phyloP scores from a whole-genome alignment of 2,888 invertebrate genomes.

The Heliconius sara region DNA sequence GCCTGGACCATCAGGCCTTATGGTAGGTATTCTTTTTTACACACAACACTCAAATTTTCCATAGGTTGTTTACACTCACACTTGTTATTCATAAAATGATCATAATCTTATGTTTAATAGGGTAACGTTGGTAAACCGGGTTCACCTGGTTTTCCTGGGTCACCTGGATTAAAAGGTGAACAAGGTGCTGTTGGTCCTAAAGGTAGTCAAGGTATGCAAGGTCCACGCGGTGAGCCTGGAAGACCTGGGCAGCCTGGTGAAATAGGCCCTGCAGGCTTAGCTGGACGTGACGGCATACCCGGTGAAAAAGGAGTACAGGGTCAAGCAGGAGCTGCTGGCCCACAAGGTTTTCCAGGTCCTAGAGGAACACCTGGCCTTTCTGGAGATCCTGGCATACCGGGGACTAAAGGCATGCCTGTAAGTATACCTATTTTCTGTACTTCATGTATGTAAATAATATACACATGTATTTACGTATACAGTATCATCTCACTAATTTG shows the following conservation, averaged over 20 bases:
- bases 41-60: not conserved
- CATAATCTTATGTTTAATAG: conserved; percentile 61
- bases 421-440: conserved; percentile 48
- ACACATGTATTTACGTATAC: no score
- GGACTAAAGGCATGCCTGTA: conserved; percentile 90
- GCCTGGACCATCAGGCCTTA: conserved; percentile 89
- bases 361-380: conserved; percentile 90
- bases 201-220: conserved; percentile 92
- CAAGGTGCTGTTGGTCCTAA: conserved; percentile 89
- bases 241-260: conserved; percentile 91
- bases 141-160: conserved; percentile 93
- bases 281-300: conserved; percentile 91
- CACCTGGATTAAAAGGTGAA: conserved; percentile 92
- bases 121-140: conserved; percentile 93
- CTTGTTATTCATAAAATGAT: not conserved
- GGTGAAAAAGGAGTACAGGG: conserved; percentile 93
- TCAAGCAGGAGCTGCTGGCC: conserved; percentile 87
- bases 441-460: not conserved
- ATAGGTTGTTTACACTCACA: not conserved
- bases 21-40: conserved; percentile 73
- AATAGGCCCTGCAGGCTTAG: conserved; percentile 87
- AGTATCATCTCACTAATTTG: no score
- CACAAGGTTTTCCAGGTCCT: conserved; percentile 92
- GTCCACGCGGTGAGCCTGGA: conserved; percentile 91
- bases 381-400: conserved; percentile 89